These are phyloP conservation scores for Champsocephalus gunnari DNA, from an alignment of 2,797 vertebrate genomes.

Conservation along the genomic window DNA sequence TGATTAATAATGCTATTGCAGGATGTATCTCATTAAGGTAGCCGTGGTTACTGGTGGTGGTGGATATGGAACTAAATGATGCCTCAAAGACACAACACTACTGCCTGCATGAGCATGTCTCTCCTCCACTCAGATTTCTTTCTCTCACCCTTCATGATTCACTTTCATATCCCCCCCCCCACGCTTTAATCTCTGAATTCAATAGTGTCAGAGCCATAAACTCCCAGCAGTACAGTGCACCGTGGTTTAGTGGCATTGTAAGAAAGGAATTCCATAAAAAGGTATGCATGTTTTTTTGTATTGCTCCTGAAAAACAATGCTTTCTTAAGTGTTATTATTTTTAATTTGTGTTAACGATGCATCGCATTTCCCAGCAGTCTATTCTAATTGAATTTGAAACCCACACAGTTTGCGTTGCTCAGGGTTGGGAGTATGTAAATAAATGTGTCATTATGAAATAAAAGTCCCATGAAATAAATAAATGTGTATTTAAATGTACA, in stretches of 20 bases:
- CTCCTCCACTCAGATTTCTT: constrained; percentile 53
- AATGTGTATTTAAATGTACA: too few relatives aligned
- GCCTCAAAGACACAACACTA: constrained; percentile 33
- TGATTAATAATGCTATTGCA: constrained; percentile 52
- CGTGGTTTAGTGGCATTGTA: constrained; percentile 67
- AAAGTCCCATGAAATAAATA: too few relatives aligned
- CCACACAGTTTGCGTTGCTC: not conserved
- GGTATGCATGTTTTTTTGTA: constrained; percentile 40
- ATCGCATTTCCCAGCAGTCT: constrained; percentile 8
- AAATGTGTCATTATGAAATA: too few relatives aligned
- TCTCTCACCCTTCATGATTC: constrained; percentile 57
- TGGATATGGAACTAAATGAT: constrained; percentile 32
- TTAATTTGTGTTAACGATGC: not conserved
- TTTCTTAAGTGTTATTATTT: constrained; percentile 7
- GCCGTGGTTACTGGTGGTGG: constrained; percentile 34
- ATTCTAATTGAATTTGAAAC: constrained; percentile 11
- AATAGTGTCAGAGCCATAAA: constrained; percentile 63
- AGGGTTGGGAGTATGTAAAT: too few relatives aligned
- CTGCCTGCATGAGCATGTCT: constrained; percentile 45
- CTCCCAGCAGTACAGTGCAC: constrained; percentile 60
- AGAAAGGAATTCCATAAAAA: constrained; percentile 45
- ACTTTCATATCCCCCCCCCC: constrained; percentile 46
- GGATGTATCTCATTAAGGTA: constrained; percentile 45
- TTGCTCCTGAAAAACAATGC: constrained; percentile 2
- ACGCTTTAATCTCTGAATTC: constrained; percentile 70